Evolutionary conservation across 2,113 vertebrate species (phyloP).

Genomic region (Sarotherodon lohbergeri): DNA sequence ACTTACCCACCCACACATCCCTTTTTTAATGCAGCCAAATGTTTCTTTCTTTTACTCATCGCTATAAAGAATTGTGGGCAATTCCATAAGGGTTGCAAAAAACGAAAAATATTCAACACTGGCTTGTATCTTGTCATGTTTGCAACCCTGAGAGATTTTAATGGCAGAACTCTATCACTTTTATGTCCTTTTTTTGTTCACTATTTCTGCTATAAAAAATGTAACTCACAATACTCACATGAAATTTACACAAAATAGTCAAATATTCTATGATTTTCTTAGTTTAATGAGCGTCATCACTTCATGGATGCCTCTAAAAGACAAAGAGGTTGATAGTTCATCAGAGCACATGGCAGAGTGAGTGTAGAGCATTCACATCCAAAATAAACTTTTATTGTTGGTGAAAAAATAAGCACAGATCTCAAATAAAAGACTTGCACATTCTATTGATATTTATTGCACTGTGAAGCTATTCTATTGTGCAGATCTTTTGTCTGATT

Average conservation of each 20-base stretch:
- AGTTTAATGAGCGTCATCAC: neutral
- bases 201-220: neutral
- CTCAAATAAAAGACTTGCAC: neutral
- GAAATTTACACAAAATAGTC: neutral
- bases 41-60: neutral
- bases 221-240: neutral
- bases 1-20: neutral
- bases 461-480: neutral
- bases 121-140: neutral
- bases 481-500: neutral
- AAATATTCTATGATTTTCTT: neutral
- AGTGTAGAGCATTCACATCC: neutral
- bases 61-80: neutral
- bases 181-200: neutral
- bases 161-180: constrained; percentile 4
- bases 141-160: constrained; percentile 19
- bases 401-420: neutral
- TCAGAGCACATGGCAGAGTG: neutral
- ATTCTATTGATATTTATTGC: neutral
- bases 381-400: neutral
- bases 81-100: neutral
- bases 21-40: neutral
- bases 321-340: neutral
- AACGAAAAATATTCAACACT: neutral
- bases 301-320: neutral